Evolutionary conservation across 2,113 vertebrate species (phyloP), one percentile per base, ranked within the genome.

Genomic region (Marmota flaviventris): DNA sequence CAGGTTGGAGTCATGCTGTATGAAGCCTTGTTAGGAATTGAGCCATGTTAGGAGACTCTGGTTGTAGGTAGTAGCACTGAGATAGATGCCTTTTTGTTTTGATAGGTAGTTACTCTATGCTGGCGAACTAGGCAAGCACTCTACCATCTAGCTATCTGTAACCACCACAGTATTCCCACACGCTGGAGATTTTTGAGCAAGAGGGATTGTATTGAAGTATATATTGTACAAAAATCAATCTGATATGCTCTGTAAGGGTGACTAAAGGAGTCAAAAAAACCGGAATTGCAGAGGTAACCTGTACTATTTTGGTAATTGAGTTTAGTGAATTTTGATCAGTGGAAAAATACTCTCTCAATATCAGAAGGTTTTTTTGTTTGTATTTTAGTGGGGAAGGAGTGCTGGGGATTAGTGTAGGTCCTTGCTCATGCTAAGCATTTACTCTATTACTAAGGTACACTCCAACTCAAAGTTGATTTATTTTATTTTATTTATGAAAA

Each of bases 21-120:
- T 24, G 3, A 24, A 42, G 29, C 65, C 67, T 96, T 63, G 4
- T 12, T 83, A 95, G 58, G 86, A 93, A 85, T 72, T 92, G 89
- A 89, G 76, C 48, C 42, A 24, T 18, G 4, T 24, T 86, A 45
- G 67, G 81, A 39, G 32, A 37, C 8, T 39, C 67, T 70, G 42
- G 7, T 16, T 39, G 16, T 13, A 37, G 53, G 22, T 8, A 61
- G 48, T 63, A 53, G 37, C 51, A 51, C 5, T 42, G 65, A 88
- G 10, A 8, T 22, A 88, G 8, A 8, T 22, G 13, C 48, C 72
- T 16, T 17, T 32, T 76, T 45, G 42, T 10, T 42, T 29, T 85
- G 51, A 65, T 72, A 37, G 56, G 85, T 87, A 45, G 34, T 53
- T 45, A 70, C 29, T 13, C 24, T 11, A 3, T 76, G 61, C 32